These are phyloP conservation scores for Myotis lucifugus DNA, from an alignment of 2,113 vertebrate species.

Conservation along the genomic window DNA sequence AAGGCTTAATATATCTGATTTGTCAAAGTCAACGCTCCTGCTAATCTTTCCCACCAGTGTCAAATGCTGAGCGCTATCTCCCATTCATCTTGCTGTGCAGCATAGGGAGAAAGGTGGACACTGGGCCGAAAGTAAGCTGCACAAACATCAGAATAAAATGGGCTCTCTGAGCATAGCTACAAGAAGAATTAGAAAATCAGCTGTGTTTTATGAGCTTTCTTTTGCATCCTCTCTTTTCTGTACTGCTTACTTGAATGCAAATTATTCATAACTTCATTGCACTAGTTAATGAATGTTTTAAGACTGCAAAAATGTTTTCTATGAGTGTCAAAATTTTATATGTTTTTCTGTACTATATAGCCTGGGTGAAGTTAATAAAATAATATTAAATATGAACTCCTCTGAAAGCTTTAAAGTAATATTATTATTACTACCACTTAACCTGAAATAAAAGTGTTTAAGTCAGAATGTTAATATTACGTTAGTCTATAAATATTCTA, in stretches of 20 bases:
- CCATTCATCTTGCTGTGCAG: slow-evolving; percentile 78
- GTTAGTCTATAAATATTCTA: neutral
- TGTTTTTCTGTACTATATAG: neutral
- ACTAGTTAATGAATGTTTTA: neutral
- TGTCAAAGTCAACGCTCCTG: slow-evolving; percentile 89
- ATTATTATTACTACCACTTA: neutral
- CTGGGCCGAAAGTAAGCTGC: neutral
- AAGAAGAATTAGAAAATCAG: neutral
- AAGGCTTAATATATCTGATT: slow-evolving; percentile 89
- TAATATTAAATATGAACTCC: neutral
- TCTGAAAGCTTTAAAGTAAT: neutral
- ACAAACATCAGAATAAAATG: slow-evolving; percentile 51
- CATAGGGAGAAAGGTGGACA: neutral
- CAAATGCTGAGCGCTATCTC: slow-evolving; percentile 76
- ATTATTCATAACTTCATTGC: neutral
- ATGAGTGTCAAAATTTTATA: neutral
- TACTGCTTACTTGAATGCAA: neutral
- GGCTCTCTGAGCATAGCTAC: neutral
- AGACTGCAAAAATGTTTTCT: neutral
- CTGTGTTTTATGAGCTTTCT: neutral
- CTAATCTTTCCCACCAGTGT: slow-evolving; percentile 88
- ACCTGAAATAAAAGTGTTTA: neutral
- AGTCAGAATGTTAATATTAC: neutral
- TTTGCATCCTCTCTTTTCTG: neutral
- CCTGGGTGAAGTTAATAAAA: neutral